Conservation (phyloP, 2,113 vertebrate genomes). For the Hemicordylus capensis region DNA sequence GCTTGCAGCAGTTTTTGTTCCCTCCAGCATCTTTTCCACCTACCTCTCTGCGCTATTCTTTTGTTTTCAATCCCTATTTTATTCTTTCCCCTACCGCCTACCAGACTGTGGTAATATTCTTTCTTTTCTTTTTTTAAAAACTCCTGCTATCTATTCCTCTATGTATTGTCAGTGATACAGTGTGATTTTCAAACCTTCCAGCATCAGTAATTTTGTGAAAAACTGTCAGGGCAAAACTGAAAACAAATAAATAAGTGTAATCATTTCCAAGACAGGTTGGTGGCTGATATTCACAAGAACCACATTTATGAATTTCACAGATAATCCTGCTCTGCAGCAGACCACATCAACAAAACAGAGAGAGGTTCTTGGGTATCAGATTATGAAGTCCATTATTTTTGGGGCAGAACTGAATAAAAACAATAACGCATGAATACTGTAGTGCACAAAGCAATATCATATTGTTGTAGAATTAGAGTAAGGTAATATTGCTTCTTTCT, state of each 20-base stretch:
- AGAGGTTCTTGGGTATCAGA: not conserved
- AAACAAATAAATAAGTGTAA: slow-evolving; percentile 17
- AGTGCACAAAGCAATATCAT: not conserved
- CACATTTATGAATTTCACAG: not conserved
- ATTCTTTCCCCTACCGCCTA: slow-evolving; percentile 42
- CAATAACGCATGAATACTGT: not conserved
- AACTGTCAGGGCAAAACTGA: slow-evolving; percentile 22
- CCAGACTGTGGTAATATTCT: slow-evolving; percentile 33
- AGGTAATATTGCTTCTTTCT: not conserved
- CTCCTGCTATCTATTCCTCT: slow-evolving; percentile 36
- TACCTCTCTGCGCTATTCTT: slow-evolving; percentile 12
- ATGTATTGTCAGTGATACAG: slow-evolving; percentile 23
- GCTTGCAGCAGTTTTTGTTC: slow-evolving; percentile 66
- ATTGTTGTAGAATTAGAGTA: not conserved
- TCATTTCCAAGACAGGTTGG: slow-evolving; percentile 17
- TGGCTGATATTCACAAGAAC: slow-evolving; percentile 21
- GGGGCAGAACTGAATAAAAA: not conserved
- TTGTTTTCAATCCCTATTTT: slow-evolving; percentile 48
- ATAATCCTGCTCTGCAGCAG: slow-evolving; percentile 14
- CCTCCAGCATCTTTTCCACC: slow-evolving; percentile 49
- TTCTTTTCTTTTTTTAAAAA: slow-evolving; percentile 15
- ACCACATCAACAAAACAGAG: slow-evolving; percentile 20
- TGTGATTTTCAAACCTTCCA: slow-evolving; percentile 48
- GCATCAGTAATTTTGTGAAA: slow-evolving; percentile 33
- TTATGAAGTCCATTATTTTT: not conserved